Base-by-base conservation (phyloP, 2,888 invertebrate genomes). In the Pollenia amentaria region DNA sequence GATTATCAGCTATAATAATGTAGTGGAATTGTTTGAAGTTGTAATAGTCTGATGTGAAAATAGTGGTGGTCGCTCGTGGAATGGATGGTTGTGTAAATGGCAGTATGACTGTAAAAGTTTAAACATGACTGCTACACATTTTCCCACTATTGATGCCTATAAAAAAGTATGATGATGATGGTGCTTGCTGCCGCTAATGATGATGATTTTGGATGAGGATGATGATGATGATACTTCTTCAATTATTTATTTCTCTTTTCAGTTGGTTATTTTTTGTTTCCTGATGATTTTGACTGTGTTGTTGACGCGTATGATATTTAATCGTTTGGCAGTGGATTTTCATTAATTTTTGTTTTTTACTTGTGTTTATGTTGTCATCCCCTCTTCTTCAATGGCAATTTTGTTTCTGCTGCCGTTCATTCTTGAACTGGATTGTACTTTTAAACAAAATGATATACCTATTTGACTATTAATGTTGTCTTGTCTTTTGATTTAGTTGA, bases 301-400 rank as follows among this genome's bases (percentile, higher is more conserved):
- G 84, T 72, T 60, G 79, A 80, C 69, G 79, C 75, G 79, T 79
- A 69, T 79, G 75, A 83, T 77, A 72, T 77, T 76, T 78, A 77
- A 84, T 78, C 83, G 77, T 84, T 84, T 78, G 78, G 72, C 77
- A 67, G 73, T 79, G 55, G 69, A 80, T 84, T 80, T 80, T 48
- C 69, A 84, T 84, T 84, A 73, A 48, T 57, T 21, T 55, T 44
- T 62, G 14, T 62, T 57, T 62, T 57, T 62, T 57, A 60, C 16
- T 9, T n/a, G 55, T 57, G 9, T 44, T 53, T 21, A 4, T 69
- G 67, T 51, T 51, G 38, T 72, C 42, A 29, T 42, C n/a, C 44
- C 53, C 29, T 12, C 21, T 44, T 46, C 1, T 62, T 62, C 40
- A 10, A 29, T 29, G 6, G 38, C 38, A 60, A 29, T 44, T 29